A percentile compares a stretch with the other conserved stretches of the same genome.
Conservation (phyloP, 2,888 invertebrate genomes). For the Drosophila barbarae region DNA sequence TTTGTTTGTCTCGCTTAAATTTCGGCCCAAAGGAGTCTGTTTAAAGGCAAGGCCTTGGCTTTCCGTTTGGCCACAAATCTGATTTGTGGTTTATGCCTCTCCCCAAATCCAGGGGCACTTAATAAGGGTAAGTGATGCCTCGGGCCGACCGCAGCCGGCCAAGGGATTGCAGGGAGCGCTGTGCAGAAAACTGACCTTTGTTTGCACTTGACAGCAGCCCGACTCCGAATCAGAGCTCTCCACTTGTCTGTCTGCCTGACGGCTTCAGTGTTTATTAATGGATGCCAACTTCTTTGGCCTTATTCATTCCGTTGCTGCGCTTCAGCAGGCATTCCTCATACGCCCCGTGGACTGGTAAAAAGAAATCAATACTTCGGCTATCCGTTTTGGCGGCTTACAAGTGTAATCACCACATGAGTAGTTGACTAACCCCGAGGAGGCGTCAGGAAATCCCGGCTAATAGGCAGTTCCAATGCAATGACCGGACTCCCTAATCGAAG, state of each 20-base stretch:
- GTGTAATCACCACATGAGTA: slow-evolving; percentile 59
- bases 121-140: slow-evolving; percentile 21
- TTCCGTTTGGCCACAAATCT: slow-evolving; percentile 45
- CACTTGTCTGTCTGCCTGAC: slow-evolving; percentile 10
- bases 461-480: slow-evolving; percentile 54
- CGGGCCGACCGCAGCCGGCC: slow-evolving; percentile 19
- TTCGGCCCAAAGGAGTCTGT: slow-evolving; percentile 5
- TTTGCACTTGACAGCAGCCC: slow-evolving; percentile 41
- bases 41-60: slow-evolving; percentile 7
- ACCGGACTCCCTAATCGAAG: slow-evolving; percentile 50
- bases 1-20: slow-evolving; percentile 24
- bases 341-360: slow-evolving; percentile 34
- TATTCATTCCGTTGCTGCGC: slow-evolving; percentile 34
- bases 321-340: slow-evolving; percentile 43
- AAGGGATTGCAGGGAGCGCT: slow-evolving; percentile 14
- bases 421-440: slow-evolving; percentile 46
- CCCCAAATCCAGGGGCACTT: slow-evolving; percentile 33
- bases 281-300: slow-evolving; percentile 46
- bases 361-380: slow-evolving; percentile 65
- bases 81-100: slow-evolving; percentile 46
- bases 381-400: slow-evolving; percentile 58
- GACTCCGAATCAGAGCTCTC: slow-evolving; percentile 13
- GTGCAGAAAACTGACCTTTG: slow-evolving; percentile 27
- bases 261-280: slow-evolving; percentile 61
- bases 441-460: slow-evolving; percentile 60